These are phyloP conservation scores for Bubalus kerabau DNA, from an alignment of 2,113 vertebrate species.

Conservation along the genomic window DNA sequence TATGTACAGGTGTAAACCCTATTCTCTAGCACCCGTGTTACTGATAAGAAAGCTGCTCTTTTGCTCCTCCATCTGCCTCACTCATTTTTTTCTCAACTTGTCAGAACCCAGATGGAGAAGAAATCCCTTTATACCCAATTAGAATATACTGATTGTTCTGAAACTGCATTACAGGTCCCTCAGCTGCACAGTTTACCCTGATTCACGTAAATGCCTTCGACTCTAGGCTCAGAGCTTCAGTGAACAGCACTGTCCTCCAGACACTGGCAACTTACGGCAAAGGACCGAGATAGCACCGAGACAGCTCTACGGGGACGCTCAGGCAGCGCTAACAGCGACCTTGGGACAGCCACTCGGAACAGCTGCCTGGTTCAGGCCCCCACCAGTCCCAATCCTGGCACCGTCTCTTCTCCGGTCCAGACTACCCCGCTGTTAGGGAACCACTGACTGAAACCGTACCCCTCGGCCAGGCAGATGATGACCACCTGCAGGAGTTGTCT, in stretches of 20 bases:
- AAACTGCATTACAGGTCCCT: not conserved
- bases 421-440: not conserved
- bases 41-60: not conserved
- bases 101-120: not conserved
- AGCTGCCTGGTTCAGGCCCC: not conserved
- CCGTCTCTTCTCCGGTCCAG: not conserved
- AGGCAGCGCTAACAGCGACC: not conserved
- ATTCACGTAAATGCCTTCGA: not conserved
- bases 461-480: not conserved
- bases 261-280: not conserved
- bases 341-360: rapidly evolving
- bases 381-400: no score
- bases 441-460: rapidly evolving
- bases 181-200: not conserved
- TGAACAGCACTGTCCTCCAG: not conserved
- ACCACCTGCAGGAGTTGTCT: not conserved
- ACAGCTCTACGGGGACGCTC: not conserved
- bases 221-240: not conserved
- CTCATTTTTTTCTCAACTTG: not conserved
- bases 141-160: not conserved
- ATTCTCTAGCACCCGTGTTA: not conserved
- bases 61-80: not conserved
- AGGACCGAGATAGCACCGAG: not conserved
- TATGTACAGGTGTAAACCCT: not conserved
- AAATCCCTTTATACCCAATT: not conserved